Percentiles rank a stretch among this genome's conserved stretches.
Conservation (phyloP, 2,113 vertebrate species). For the Pelecanoides urinatrix region DNA sequence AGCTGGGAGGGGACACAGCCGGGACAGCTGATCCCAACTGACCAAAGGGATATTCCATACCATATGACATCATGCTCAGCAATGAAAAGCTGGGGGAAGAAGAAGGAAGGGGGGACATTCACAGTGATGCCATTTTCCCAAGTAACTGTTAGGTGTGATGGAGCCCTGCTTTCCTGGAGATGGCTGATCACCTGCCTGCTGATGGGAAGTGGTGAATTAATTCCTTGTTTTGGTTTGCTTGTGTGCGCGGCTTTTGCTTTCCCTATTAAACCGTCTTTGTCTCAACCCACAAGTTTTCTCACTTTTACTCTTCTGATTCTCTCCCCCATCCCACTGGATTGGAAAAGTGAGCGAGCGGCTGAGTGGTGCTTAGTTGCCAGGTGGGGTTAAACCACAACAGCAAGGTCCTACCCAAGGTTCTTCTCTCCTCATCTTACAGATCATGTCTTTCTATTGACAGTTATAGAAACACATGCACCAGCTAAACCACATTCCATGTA, state of each 20-base stretch:
- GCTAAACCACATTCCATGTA: neutral
- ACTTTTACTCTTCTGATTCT: neutral
- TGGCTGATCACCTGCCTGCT: neutral
- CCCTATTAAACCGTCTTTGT: neutral
- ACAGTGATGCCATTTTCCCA: neutral
- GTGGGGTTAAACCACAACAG: neutral
- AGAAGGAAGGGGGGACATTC: neutral
- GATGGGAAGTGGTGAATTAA: fast-evolving
- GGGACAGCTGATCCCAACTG: neutral
- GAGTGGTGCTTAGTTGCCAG: neutral
- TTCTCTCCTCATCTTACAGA: neutral
- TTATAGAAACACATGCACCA: neutral
- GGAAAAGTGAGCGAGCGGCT: fast-evolving
- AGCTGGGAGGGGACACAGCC: neutral
- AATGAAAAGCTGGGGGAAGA: neutral
- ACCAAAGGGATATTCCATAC: neutral
- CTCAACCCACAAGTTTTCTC: neutral
- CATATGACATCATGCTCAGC: neutral
- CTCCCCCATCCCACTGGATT: neutral
- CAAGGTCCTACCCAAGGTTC: neutral
- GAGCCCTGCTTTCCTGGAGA: neutral
- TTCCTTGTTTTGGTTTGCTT: neutral
- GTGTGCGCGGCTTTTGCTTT: neutral
- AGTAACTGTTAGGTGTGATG: fast-evolving
- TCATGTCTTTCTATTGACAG: neutral